These are phyloP conservation scores for Sinella curviseta DNA, from an alignment of 1,140 invertebrate species.

Conservation along the genomic window DNA sequence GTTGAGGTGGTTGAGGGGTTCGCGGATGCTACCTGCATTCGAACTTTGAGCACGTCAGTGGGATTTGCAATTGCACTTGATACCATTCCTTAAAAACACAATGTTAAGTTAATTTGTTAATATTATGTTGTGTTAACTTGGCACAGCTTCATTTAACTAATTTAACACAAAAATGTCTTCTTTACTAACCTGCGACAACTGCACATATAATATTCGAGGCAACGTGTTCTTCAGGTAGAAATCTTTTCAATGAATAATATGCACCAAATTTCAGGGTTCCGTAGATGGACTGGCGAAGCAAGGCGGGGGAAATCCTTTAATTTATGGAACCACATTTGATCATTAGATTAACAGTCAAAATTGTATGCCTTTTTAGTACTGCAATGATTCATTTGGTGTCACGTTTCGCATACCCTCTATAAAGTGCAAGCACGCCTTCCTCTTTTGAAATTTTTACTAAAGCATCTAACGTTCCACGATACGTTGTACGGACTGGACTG, in stretches of 20 bases:
- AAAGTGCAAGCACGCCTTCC: constrained; percentile 76
- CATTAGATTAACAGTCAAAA: background rate
- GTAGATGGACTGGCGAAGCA: constrained; percentile 89
- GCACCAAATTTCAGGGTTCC: constrained; percentile 96
- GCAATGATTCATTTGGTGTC: too few species aligned
- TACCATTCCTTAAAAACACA: constrained; percentile 62
- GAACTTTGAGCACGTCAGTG: constrained; percentile 96
- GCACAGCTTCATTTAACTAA: too few species aligned
- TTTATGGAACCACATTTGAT: constrained; percentile 46
- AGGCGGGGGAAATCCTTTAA: constrained; percentile 83
- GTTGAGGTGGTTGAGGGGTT: background rate
- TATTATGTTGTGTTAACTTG: too few species aligned
- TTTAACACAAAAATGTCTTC: too few species aligned
- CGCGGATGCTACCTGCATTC: constrained; percentile 71
- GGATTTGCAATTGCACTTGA: constrained; percentile 95
- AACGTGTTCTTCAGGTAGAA: constrained; percentile 69
- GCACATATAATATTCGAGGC: constrained; percentile 82
- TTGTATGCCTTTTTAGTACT: too few species aligned
- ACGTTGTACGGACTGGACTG: constrained; percentile 64
- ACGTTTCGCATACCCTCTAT: constrained; percentile 89
- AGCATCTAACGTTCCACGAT: constrained; percentile 89
- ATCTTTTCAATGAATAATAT: constrained; percentile 84
- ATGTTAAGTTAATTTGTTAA: constrained; percentile 10
- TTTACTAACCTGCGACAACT: constrained; percentile 74
- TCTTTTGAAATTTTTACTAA: constrained; percentile 77